Percentiles rank a stretch among this genome's conserved stretches.
These are phyloP conservation scores for Rhopalosiphum padi DNA, from an alignment of 1,140 invertebrate genomes.

Conservation along the genomic window DNA sequence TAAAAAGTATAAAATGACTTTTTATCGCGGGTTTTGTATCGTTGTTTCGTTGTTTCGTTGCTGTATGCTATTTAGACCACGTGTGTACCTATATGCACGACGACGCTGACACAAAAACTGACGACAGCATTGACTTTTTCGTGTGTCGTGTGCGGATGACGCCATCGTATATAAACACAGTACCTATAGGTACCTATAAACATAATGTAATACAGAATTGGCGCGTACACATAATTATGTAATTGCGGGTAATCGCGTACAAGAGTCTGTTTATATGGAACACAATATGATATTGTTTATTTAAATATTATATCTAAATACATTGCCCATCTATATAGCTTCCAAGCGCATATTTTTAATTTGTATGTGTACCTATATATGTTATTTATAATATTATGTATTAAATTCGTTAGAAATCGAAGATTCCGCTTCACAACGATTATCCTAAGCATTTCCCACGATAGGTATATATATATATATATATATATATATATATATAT, in stretches of 20 bases:
- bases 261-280: too few species aligned
- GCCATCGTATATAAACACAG: neutral
- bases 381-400: neutral
- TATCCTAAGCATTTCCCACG: slow-evolving; percentile 32
- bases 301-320: too few species aligned
- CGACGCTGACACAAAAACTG: neutral
- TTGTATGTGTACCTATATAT: neutral
- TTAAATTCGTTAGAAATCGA: neutral
- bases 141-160: neutral
- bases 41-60: neutral
- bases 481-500: neutral
- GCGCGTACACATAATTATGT: too few species aligned
- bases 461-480: neutral
- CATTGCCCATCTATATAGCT: too few species aligned
- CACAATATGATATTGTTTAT: too few species aligned
- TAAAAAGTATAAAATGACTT: neutral
- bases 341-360: neutral
- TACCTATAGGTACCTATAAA: neutral
- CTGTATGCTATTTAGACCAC: neutral
- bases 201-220: too few species aligned
- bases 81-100: neutral
- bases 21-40: neutral
- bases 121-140: neutral
- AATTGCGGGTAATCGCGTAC: too few species aligned
- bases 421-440: neutral